These are phyloP conservation scores for Fistularia commersonii DNA, from an alignment of 2,797 vertebrate genomes.

Conservation along the genomic window DNA sequence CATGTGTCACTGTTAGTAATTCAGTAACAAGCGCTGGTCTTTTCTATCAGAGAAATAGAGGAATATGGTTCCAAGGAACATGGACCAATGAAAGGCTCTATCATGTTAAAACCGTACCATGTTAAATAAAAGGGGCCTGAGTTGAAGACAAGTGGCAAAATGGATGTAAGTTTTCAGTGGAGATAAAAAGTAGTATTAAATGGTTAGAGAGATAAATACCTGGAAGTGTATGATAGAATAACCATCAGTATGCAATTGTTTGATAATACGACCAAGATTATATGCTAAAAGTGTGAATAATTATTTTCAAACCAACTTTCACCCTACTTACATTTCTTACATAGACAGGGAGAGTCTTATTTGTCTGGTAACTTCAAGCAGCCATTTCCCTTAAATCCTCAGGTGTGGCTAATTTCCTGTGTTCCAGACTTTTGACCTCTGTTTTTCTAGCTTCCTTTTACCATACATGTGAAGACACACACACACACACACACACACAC, in stretches of 20 bases:
- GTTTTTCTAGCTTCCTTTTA: slow-evolving; percentile 28
- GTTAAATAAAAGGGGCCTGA: slow-evolving; percentile 5
- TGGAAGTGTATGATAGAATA: too few species aligned
- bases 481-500: slow-evolving; percentile 10
- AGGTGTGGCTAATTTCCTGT: slow-evolving; percentile 69
- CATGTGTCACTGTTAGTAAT: slow-evolving; percentile 9
- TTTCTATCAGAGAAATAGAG: slow-evolving; percentile 47
- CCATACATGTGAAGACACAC: background rate
- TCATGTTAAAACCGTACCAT: too few species aligned
- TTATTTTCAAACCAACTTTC: too few species aligned
- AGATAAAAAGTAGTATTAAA: background rate
- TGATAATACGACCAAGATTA: too few species aligned
- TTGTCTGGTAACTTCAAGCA: slow-evolving; percentile 17
- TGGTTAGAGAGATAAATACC: background rate
- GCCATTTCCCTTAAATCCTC: slow-evolving; percentile 42
- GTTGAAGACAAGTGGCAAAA: slow-evolving; percentile 22
- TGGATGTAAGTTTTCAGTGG: background rate
- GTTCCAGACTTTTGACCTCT: slow-evolving; percentile 52
- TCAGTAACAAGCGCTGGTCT: slow-evolving; percentile 16
- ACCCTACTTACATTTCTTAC: too few species aligned
- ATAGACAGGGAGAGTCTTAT: background rate
- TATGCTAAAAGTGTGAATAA: too few species aligned
- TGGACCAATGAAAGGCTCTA: slow-evolving; percentile 8
- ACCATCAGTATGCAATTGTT: too few species aligned
- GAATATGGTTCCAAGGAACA: slow-evolving; percentile 39